These are phyloP conservation scores for Ameiurus melas DNA, from an alignment of 2,113 vertebrate species.

Conservation along the genomic window DNA sequence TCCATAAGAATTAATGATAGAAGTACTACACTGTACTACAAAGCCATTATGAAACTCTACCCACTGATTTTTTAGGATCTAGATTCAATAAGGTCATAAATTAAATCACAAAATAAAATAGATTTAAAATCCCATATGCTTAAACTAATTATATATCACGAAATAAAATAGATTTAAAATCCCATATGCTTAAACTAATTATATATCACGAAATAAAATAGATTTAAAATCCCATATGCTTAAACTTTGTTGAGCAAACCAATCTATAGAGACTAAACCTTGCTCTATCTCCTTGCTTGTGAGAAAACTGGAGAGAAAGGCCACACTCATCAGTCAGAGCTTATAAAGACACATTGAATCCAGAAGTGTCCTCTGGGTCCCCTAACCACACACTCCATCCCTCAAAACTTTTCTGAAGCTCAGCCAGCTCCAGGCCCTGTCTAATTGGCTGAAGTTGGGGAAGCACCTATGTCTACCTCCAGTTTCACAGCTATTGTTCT, in stretches of 20 bases:
- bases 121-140: constrained; percentile 1
- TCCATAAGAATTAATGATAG: constrained; percentile 4
- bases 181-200: neutral
- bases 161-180: constrained; percentile 9
- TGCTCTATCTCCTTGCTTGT: constrained; percentile 1
- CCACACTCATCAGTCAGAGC: constrained; percentile 57
- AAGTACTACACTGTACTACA: constrained; percentile 10
- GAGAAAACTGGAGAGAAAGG: constrained; percentile 53
- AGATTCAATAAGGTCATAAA: neutral
- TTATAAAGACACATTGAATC: constrained; percentile 56
- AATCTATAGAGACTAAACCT: neutral
- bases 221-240: constrained; percentile 7
- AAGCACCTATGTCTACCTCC: constrained; percentile 44
- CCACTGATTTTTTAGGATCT: neutral
- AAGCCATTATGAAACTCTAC: neutral
- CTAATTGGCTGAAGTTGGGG: constrained; percentile 56
- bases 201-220: neutral
- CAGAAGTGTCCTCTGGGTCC: constrained; percentile 30
- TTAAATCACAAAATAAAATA: neutral
- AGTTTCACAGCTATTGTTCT: constrained; percentile 37
- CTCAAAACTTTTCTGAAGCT: constrained; percentile 52
- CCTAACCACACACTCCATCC: constrained; percentile 46
- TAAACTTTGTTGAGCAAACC: constrained; percentile 9
- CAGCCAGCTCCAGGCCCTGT: constrained; percentile 47
- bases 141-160: neutral